Base-by-base conservation (phyloP, 2,888 invertebrate genomes). In the Oegoconia quadripuncta region DNA sequence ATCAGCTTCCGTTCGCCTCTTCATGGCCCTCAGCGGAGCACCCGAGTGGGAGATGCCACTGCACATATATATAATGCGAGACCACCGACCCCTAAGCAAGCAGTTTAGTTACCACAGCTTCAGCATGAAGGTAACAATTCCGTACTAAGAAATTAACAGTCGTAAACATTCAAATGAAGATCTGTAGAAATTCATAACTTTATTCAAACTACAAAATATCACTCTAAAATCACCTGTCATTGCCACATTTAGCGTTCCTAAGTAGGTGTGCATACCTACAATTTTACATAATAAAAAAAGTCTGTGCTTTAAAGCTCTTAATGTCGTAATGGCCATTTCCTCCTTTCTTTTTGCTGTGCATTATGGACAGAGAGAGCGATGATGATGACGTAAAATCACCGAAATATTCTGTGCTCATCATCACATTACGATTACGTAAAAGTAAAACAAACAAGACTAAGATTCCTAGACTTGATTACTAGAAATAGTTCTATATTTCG, bases 41-140 rank as follows among this genome's bases (percentile, higher is more conserved):
- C 54, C 57, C 55, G 66, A 62, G 83, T 80, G 86, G 84, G 84
- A 80, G 83, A 73, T 55, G 57, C 52, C 49, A 44, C 56, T 49
- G 44, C 60, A 63, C 62, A 71, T 82, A 83, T 86, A n/a, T 27
- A 84, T 72, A 86, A 83, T 65, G 70, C 69, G 64, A 62, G 64
- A 62, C 57, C 64, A 58, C 60, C 67, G 64, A 69, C 57, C 67
- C 68, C 72, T 66, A 68, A 69, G 52, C 76, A 80, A 67, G 75
- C 84, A 86, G 71, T n/a, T n/a, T n/a, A n/a, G n/a, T 79, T 65
- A 74, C 66, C 75, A 69, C 70, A 75, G 79, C 82, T 74, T 74
- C 83, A 77, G 49, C 74, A 86, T 86, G 86, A 86, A 86, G 86
- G 86, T 86, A 83, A 70, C 64, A 43, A 41, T n/a, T n/a, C n/a